phyloP scores from a whole-genome alignment of 2,797 vertebrate genomes.

The Chaetophractus vellerosus region DNA sequence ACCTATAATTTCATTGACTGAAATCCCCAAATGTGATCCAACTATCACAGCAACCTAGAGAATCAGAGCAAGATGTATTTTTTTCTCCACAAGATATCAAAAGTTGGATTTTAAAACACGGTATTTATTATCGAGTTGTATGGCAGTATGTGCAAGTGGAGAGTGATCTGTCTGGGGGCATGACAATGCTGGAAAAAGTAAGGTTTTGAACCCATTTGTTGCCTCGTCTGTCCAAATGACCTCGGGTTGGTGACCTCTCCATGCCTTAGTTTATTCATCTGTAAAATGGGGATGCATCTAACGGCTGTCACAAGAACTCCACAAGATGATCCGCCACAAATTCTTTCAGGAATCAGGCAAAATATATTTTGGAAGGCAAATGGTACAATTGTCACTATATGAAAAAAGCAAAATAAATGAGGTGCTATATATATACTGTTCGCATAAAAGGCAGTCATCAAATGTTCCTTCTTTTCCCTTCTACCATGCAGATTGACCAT shows the following conservation, averaged over 20 bases:
- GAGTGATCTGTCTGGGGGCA: neutral
- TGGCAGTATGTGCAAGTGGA: neutral
- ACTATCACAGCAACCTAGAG: neutral
- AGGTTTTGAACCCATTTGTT: neutral
- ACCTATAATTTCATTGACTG: neutral
- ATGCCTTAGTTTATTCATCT: neutral
- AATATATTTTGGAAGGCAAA: too few species aligned
- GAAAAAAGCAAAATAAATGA: neutral
- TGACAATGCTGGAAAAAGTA: neutral
- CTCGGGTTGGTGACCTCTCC: rapidly evolving
- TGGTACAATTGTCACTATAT: neutral
- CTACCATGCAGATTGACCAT: neutral
- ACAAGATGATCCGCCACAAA: neutral
- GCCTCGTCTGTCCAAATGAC: neutral
- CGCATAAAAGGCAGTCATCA: neutral
- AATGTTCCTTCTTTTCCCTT: neutral
- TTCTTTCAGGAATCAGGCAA: neutral
- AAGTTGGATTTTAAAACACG: neutral
- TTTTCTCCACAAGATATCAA: neutral
- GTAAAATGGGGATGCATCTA: neutral
- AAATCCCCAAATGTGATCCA: neutral
- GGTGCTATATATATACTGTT: neutral
- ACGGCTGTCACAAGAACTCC: neutral
- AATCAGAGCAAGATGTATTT: neutral
- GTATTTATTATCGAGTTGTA: neutral